Evolutionary conservation across 2,888 invertebrate genomes (phyloP).

Genomic region (Polylopha cassiicola): DNA sequence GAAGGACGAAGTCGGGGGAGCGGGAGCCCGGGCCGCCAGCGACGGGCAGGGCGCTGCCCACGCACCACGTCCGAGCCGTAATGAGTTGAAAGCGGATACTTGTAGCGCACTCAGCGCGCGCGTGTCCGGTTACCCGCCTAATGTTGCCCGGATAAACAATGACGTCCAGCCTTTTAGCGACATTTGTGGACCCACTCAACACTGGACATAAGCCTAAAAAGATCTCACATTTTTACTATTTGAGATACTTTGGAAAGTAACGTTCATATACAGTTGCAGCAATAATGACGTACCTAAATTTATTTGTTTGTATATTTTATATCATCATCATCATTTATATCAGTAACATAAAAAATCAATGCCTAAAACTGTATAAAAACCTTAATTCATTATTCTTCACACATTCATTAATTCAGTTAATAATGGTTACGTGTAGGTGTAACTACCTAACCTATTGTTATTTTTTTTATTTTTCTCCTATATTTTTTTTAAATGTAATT

Average conservation of each 20-base stretch:
- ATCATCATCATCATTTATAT: neutral
- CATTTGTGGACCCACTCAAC: constrained; percentile 77
- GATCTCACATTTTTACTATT: constrained; percentile 67
- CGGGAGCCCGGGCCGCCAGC: constrained; percentile 36
- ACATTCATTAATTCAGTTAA: no score
- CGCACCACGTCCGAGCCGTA: constrained; percentile 75
- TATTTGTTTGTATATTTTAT: constrained; percentile 3
- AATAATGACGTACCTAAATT: no score
- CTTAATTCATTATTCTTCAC: no score
- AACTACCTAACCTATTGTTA: no score
- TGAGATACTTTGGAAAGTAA: constrained; percentile 57
- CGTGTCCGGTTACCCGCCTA: constrained; percentile 78
- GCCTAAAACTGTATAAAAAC: no score
- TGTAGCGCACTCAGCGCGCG: constrained; percentile 76
- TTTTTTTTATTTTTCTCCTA: no score
- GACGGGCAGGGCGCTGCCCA: constrained; percentile 47
- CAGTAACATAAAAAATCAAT: no score
- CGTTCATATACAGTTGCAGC: constrained; percentile 38
- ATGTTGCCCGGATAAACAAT: constrained; percentile 77
- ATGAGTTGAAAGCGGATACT: constrained; percentile 78
- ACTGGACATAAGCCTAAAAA: constrained; percentile 75
- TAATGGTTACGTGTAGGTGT: no score
- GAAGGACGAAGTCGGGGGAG: constrained; percentile 65
- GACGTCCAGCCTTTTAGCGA: constrained; percentile 77
- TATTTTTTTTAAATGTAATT: no score